Evolutionary conservation across 1,140 invertebrate genomes (phyloP), one percentile per base, ranked within the genome.

Genomic region (Adelges cooleyi): DNA sequence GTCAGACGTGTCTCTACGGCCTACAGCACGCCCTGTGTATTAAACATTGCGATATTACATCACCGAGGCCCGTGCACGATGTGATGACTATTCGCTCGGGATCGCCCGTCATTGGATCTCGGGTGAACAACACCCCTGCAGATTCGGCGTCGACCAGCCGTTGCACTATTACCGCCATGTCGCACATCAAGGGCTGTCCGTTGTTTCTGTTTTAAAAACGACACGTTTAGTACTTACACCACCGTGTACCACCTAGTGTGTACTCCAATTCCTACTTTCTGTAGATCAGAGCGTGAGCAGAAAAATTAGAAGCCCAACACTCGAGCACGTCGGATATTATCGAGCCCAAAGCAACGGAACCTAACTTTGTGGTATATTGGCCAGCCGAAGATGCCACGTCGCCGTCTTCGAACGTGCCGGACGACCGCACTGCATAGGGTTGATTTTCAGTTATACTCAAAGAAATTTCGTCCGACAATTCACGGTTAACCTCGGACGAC

Each of bases 101-200:
- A 74, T 87, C 82, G 1, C 82, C 85, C 29, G 79, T 82, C 0
- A 80, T 77, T 0, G 89, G 89, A 74, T 91, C 82, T 56, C 81
- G 77, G 0, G 89, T 89, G 73, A 92, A 92, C 72, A 92, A 75
- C 0, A 92, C 89, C 10, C 90, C 87, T 15, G 89, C 85, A 1
- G 78, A 75, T 42, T 84, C 80, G 9, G 87, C 79, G 23, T 77
- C 69, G 13, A 89, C 82, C 83, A 92, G 84, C 70, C 80, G 78
- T 73, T 92, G 90, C 5, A 92, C 77, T 15, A 90, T 87, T n/a
- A 92, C 88, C 2, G 80, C 88, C 79, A 90, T 88, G 17, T 80
- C 76, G 3, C 80, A 77, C 44, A 78, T 74, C 38, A 89, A 74
- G 11, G 77, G 74, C 71, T 87, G 80, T 1, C 87, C 86, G 70